phyloP scores from a whole-genome alignment of 2,113 vertebrate genomes.

The Sakesphorus luctuosus region DNA sequence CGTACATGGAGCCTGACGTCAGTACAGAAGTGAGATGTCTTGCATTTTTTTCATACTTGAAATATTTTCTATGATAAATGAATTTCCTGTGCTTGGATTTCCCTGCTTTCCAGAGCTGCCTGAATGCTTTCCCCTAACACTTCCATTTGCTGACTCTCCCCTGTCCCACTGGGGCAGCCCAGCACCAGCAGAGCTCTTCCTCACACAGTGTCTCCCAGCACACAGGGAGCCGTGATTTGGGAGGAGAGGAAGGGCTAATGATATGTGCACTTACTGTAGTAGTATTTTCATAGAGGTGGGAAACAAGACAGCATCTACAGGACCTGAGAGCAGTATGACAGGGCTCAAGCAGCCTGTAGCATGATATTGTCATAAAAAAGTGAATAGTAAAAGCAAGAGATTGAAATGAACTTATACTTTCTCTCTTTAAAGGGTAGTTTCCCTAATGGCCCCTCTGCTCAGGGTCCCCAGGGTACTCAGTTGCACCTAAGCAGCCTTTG shows the following conservation, averaged over 20 bases:
- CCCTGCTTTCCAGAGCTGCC: neutral
- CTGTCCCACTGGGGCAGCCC: neutral
- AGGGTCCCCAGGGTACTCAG: neutral
- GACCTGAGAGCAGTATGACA: neutral
- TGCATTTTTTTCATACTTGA: neutral
- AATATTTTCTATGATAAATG: neutral
- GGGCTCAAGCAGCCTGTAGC: neutral
- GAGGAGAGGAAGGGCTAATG: neutral
- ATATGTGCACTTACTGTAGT: neutral
- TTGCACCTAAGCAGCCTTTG: neutral
- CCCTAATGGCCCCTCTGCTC: neutral
- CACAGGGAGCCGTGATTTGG: accelerated
- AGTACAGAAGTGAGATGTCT: neutral
- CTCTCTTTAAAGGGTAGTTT: neutral
- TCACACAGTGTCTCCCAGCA: accelerated
- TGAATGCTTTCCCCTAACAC: neutral
- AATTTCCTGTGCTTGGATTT: neutral
- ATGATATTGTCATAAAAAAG: neutral
- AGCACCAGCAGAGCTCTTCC: neutral
- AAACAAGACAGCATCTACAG: neutral
- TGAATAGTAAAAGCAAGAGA: neutral
- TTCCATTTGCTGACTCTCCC: neutral
- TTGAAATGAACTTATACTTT: neutral
- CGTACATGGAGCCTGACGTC: neutral
- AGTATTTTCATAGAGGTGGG: neutral